Evolutionary conservation across 2,888 invertebrate genomes (phyloP), one percentile per base, ranked within the genome.

Genomic region (Doris montereyensis): DNA sequence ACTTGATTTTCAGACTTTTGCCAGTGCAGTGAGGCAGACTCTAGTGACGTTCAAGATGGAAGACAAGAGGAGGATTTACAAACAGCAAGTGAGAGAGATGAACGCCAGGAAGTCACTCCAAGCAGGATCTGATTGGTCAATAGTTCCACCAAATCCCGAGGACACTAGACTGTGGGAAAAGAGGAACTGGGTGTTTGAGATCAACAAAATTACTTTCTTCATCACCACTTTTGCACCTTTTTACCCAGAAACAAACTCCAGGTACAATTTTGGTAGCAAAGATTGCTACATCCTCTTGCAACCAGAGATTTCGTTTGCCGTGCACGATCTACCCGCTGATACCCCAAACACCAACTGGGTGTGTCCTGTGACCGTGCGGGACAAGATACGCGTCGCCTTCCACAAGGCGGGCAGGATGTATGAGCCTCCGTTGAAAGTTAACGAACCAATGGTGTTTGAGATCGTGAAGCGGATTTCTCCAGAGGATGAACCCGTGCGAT

Each of bases 151-250:
- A n/a, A n/a, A n/a, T n/a, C n/a, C n/a, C n/a, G 71, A 70, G 28
- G 62, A 79, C 35, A n/a, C 79, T 8, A 24, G n/a, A 0, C 67
- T 3, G 1, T 79, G 79, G 79, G 68, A 71, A 67, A 83, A 84
- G 67, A 79, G 81, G 62, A 87, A 86, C 30, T 89, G 88, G 89
- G 88, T 89, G 34, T 89, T 89, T 80, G 83, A 88, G 80, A 74
- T 79, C 58, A 75, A 79, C 32, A 35, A 41, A 41, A 68, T 84
- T 13, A 88, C 88, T 4, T 88, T 88, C 80, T 89, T 89, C 80
- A 83, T 89, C 21, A 89, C 89, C 41, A 88, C 89, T 17, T 89
- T 89, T 81, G 87, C 88, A 1, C 88, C 88, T 3, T 88, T 87
- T 81, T 89, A 89, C 78, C 87, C 88, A 0, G 81, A 81, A 52